Evolutionary conservation across 2,113 vertebrate genomes (phyloP), one percentile per base, ranked within the genome.

Genomic region (Nematolebias whitei): DNA sequence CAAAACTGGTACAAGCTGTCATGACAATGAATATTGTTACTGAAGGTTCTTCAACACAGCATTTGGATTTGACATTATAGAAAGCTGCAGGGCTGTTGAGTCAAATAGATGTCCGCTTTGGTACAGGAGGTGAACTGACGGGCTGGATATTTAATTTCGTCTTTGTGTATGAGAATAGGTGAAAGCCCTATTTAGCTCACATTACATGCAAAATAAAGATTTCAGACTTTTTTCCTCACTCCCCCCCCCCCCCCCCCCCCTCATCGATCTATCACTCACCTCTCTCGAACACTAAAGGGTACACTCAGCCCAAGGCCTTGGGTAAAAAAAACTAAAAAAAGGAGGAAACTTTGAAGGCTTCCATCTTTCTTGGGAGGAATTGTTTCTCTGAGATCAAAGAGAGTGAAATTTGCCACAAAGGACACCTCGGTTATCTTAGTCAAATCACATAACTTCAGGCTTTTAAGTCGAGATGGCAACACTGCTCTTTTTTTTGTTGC

Each of bases 351-450:
- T 53, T 90, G 82, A 89, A 90, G 87, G 87, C 84, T 60, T 74
- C 59, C 71, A 90, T 91, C 84, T 92, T 92, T 89, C 82, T 90
- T 77, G 64, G 83, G 38, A 68, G 83, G 89, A 88, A 82, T 78
- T 88, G 89, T 92, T 93, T 91, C 89, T 92, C 87, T n/a, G 11
- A 90, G 87, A 87, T 92, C 87, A 92, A 90, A 92, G 79, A 48
- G 50, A 78, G 51, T 48, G 38, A 38, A 69, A 63, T 72, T 61
- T 68, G 60, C 69, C 61, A 70, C 72, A 73, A 82, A 89, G 71
- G 85, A 87, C 75, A 40, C 22, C 16, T 43, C 53, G 41, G 74
- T 63, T 22, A 65, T 64, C 85, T 84, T 76, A 41, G 72, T 64
- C 35, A 49, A 82, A 76, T 78, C 71, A 76, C 19, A 76, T 60